These are phyloP conservation scores for Drosophila infuscata DNA, from an alignment of 2,888 invertebrate genomes.

Conservation along the genomic window DNA sequence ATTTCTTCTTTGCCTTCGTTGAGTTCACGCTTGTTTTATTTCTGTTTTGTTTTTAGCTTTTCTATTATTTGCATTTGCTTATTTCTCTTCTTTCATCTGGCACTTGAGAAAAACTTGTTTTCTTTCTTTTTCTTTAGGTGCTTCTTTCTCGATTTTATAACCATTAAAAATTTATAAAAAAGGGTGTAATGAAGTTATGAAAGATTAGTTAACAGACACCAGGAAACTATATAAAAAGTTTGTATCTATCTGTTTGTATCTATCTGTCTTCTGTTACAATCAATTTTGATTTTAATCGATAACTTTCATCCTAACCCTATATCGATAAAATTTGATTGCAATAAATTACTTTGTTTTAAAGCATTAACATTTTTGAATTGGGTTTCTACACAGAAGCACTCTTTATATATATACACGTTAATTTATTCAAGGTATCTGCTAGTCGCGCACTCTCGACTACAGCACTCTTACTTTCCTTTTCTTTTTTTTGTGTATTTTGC, in stretches of 20 bases:
- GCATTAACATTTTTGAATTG: not conserved
- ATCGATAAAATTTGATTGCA: not conserved
- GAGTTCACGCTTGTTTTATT: constrained; percentile 57
- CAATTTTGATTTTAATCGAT: not conserved
- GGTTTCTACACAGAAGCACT: no score
- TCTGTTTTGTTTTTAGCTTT: constrained; percentile 43
- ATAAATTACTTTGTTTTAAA: not conserved
- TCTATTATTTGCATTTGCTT: constrained; percentile 72
- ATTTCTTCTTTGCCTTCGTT: constrained; percentile 60
- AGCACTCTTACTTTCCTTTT: not conserved
- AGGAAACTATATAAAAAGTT: not conserved
- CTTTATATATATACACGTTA: not conserved
- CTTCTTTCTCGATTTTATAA: constrained; percentile 1
- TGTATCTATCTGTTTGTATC: not conserved
- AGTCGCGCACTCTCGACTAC: not conserved
- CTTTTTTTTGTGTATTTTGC: not conserved
- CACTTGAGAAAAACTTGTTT: constrained; percentile 51
- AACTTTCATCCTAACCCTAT: not conserved
- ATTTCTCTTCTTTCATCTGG: constrained; percentile 46
- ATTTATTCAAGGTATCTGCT: not conserved
- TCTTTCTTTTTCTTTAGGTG: constrained; percentile 31
- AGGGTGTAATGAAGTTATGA: not conserved
- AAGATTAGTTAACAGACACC: not conserved
- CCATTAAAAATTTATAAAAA: not conserved
- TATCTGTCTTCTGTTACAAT: not conserved